Base-by-base conservation (phyloP, 92 coral and sea anemone genomes). In the Hydrozoanthus gracilis region DNA sequence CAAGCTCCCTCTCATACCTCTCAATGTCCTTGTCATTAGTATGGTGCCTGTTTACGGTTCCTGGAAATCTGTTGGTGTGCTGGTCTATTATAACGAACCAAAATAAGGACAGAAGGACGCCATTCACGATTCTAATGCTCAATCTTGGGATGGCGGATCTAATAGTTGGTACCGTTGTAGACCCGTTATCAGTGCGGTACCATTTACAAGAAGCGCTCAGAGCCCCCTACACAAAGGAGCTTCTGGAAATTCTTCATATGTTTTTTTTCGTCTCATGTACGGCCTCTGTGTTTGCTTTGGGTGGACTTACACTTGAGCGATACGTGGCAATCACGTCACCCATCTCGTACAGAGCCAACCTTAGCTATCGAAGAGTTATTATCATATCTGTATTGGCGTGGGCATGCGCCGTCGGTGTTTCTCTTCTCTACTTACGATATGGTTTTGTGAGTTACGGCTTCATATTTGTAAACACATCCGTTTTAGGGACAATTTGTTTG, bases 131-230 rank as follows among this genome's bases (percentile, higher is more conserved):
- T 60, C 72, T 92, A 58, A 87, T 92, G 61, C 87, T 86, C 64
- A 92, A 92, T 77, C 87, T 92, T 27, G 91, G 92, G 20, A 44
- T 90, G 80, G 95, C 92, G 55, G 92, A 92, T 83, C 89, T 92
- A 52, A 83, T 92, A 44, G 95, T 92, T 73, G 95, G 95, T 44
- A 73, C 86, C 11, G 86, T 92, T 44, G 89, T 92, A 56, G 95
- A 92, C 44, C 91, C 95, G 0, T 47, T 92, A 46, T 89, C 95
- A 13, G 90, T 92, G 12, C 80, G 84, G 45, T 89, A 86, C 58
- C 95, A 92, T 55, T 82, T 80, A 70, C 79, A 77, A 51, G 95
- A 92, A 64, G 90, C 91, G 9, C 62, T 71, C 9, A 86, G 83
- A 27, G 87, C 82, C 15, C 73, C 71, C 8, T 50, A 46, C 78